These are phyloP conservation scores for Drosophila anomalipes DNA, from an alignment of 2,888 invertebrate species.

Conservation along the genomic window DNA sequence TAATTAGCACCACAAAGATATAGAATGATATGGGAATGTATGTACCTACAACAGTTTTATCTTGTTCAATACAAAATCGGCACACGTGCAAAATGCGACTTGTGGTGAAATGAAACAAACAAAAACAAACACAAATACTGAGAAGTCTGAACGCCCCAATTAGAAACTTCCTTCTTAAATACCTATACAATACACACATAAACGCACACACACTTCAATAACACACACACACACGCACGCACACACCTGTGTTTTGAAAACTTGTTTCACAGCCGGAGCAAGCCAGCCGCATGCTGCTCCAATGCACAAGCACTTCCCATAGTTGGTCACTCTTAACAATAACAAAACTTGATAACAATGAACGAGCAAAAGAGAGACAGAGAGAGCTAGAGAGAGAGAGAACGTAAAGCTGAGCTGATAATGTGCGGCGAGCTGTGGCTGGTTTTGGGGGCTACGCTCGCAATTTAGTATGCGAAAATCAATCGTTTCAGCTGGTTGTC, in stretches of 20 bases:
- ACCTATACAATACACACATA: conserved; percentile 1
- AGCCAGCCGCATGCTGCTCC: conserved; percentile 41
- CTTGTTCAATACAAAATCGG: conserved; percentile 13
- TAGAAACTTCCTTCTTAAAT: conserved; percentile 62
- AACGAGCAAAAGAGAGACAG: conserved; percentile 34
- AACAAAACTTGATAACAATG: conserved; percentile 68
- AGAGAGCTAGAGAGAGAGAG: conserved; percentile 15
- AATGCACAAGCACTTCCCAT: conserved; percentile 47
- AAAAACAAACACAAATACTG: conserved; percentile 6
- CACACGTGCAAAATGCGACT: conserved; percentile 60
- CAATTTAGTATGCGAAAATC: conserved; percentile 80
- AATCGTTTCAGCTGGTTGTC: conserved; percentile 75
- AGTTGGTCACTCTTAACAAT: conserved; percentile 67
- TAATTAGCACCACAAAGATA: background rate
- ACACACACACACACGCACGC: conserved; percentile 2
- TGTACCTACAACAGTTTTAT: background rate
- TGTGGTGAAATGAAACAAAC: conserved; percentile 59
- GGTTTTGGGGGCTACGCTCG: conserved; percentile 44
- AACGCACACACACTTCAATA: background rate
- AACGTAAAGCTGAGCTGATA: conserved; percentile 67
- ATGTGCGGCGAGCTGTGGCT: conserved; percentile 47
- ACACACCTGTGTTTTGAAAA: conserved; percentile 58
- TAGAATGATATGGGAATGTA: background rate
- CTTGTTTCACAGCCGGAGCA: conserved; percentile 62
- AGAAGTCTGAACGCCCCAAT: conserved; percentile 2